Base-by-base conservation (phyloP, 2,888 invertebrate genomes). In the Mylabris sibirica region DNA sequence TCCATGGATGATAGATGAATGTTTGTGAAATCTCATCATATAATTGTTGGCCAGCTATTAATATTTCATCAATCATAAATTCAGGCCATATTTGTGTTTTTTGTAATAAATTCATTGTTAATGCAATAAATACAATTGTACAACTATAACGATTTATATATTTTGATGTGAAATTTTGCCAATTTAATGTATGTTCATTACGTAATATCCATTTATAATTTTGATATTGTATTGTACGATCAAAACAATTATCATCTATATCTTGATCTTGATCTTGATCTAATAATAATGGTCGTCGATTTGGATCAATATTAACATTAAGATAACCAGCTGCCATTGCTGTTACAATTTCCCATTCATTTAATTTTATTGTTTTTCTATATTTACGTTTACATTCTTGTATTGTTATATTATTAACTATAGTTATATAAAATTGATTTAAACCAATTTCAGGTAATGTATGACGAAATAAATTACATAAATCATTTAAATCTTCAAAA, bases 61-160 rank as follows among this genome's bases (percentile, higher is more conserved):
- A 90, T 79, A 90, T 85, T 57, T 88, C 87, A 68, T 87, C 89
- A 3, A 88, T 77, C 0, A 90, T 89, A n/a, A 87, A 86, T 3
- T 85, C 82, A 5, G 89, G 88, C 91, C 91, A 91, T 4, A 88
- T 84, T 60, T 86, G 86, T 0, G 90, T 86, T 5, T 88, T 86
- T 9, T 90, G 87, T 0, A 90, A 79, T 72, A 87, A 85, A 0
- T 89, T 85, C 90, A 90, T 90, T 22, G 88, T 88, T 0, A 88
- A 84, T 0, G 88, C 86, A 0, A 88, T 87, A 0, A 90, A 79
- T 0, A 90, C 89, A 1, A 87, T 87, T 5, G 88, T 87, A 0
- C 90, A 24, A 57, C 57, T 9, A 24, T 12, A 24, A 14, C 2
- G 12, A 57, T 49, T 49, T 8, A 20, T 11, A 22, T 5, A n/a